These are phyloP conservation scores for Catamblyrhynchus diadema DNA, from an alignment of 2,797 vertebrate species.

Conservation along the genomic window DNA sequence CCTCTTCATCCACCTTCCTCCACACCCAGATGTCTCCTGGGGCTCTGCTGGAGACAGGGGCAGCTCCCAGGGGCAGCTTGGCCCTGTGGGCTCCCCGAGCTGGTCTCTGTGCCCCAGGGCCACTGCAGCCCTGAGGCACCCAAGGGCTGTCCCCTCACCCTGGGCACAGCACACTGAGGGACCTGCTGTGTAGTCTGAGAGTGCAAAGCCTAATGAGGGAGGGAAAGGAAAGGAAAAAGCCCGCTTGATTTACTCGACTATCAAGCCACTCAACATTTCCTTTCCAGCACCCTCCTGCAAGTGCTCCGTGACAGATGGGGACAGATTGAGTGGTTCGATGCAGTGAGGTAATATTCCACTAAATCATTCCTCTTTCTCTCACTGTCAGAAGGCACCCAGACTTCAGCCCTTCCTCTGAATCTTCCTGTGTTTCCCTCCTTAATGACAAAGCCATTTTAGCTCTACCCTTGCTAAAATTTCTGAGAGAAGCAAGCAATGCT, in stretches of 20 bases:
- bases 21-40: not conserved
- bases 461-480: constrained; percentile 19
- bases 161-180: fast-evolving
- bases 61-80: fast-evolving
- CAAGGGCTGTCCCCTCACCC: fast-evolving
- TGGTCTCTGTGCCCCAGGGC: not conserved
- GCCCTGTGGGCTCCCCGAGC: not conserved
- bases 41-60: not conserved
- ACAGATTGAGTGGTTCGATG: constrained; percentile 52
- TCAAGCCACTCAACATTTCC: constrained; percentile 18
- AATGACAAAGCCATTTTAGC: constrained; percentile 45
- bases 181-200: not conserved
- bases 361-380: constrained; percentile 52
- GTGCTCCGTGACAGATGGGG: constrained; percentile 46
- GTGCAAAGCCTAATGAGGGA: not conserved
- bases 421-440: not conserved
- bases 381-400: constrained; percentile 37
- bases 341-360: constrained; percentile 61
- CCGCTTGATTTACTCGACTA: constrained; percentile 29
- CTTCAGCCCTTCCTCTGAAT: not conserved
- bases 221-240: not conserved
- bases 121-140: not conserved
- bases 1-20: not conserved
- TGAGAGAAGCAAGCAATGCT: not conserved
- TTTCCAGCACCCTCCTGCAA: constrained; percentile 53